Evolutionary conservation across 1,140 invertebrate species (phyloP).

Genomic region (Hyphantria cunea): DNA sequence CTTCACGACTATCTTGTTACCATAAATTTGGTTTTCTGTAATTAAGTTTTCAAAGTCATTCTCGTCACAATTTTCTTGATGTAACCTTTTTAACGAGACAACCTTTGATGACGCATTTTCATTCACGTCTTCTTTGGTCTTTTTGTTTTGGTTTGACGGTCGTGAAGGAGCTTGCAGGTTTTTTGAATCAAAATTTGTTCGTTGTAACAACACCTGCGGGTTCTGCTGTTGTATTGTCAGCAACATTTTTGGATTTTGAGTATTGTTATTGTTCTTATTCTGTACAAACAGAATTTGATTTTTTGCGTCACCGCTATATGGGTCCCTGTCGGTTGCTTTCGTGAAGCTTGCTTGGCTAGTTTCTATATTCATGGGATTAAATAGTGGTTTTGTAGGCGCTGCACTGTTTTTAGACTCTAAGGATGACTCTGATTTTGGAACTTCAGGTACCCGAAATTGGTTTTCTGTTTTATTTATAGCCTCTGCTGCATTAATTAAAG

Average conservation of each 20-base stretch:
- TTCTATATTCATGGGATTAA: conserved; percentile 58
- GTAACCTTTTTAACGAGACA: conserved; percentile 71
- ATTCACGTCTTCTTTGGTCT: conserved; percentile 62
- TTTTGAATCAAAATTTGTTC: conserved; percentile 68
- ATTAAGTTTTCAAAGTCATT: conserved; percentile 81
- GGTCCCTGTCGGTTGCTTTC: conserved; percentile 41
- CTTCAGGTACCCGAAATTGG: conserved; percentile 53
- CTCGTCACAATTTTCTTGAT: conserved; percentile 77
- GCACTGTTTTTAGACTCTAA: conserved; percentile 44
- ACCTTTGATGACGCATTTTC: conserved; percentile 69
- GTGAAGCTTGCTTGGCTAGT: conserved; percentile 45
- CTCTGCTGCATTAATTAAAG: conserved; percentile 66
- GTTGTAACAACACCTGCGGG: conserved; percentile 62
- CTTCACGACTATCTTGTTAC: conserved; percentile 81
- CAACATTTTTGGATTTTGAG: conserved; percentile 67
- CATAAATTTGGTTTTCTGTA: conserved; percentile 81
- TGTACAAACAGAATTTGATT: conserved; percentile 71
- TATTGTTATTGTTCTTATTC: conserved; percentile 57
- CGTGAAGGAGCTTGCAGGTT: conserved; percentile 74
- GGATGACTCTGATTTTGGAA: conserved; percentile 37
- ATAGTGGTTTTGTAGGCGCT: conserved; percentile 39
- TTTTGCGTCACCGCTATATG: conserved; percentile 54
- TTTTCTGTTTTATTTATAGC: conserved; percentile 60
- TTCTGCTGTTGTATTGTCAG: conserved; percentile 67
- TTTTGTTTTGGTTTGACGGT: conserved; percentile 61